A percentile compares a stretch with the other conserved stretches of the same genome.
phyloP scores from a whole-genome alignment of 2,888 invertebrate species.

The Diplolepis rosae region DNA sequence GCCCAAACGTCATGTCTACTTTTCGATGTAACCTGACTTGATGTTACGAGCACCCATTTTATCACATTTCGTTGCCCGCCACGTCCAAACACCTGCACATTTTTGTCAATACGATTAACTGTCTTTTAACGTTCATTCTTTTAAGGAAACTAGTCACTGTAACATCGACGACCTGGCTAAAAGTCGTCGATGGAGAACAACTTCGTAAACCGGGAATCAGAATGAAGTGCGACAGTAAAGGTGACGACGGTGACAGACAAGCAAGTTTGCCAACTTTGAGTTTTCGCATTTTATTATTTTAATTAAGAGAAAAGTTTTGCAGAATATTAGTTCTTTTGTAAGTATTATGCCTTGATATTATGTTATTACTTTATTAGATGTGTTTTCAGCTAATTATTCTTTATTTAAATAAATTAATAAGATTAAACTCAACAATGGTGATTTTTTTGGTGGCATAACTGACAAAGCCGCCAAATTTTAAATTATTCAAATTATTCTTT shows the following conservation, averaged over 20 bases:
- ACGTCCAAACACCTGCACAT: slow-evolving; percentile 21
- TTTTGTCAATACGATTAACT: slow-evolving; percentile 6
- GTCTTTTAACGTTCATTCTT: slow-evolving; percentile 9
- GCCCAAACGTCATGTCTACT: slow-evolving; percentile 5
- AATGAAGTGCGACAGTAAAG: neutral
- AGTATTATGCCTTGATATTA: no score
- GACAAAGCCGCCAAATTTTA: no score
- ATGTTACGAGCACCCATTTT: slow-evolving; percentile 1
- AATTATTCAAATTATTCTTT: no score
- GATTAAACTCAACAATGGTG: no score
- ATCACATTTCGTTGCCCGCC: neutral
- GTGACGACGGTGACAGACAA: neutral
- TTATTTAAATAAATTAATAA: no score
- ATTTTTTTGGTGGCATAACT: no score
- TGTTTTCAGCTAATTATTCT: no score
- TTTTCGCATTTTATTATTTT: no score
- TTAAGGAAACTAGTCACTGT: neutral
- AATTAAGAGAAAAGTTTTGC: no score
- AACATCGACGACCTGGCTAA: neutral
- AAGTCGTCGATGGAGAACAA: neutral
- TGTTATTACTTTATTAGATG: no score
- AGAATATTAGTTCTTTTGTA: no score
- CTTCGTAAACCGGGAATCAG: neutral
- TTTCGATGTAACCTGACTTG: slow-evolving; percentile 1
- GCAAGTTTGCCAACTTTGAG: neutral